Evolutionary conservation across 1,140 invertebrate species (phyloP), one percentile per base, ranked within the genome.

Genomic region (Stratiolaelaps scimitus): DNA sequence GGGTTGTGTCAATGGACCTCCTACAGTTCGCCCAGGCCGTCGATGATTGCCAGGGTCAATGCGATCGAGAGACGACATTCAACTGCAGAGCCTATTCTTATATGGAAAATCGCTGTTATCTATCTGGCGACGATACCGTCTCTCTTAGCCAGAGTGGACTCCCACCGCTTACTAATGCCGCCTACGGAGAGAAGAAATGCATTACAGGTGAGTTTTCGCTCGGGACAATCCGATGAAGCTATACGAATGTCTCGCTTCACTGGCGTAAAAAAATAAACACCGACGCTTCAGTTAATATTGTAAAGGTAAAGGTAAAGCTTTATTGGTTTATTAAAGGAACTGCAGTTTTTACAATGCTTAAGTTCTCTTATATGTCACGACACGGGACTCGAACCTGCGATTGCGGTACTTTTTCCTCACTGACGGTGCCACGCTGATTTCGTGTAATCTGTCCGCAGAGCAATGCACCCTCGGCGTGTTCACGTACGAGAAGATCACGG

Each of bases 401-500:
- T 64, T 1, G 7, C 29, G 19, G 15, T 30, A 13, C 7, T 29
- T 40, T 26, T 34, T 19, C n/a, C n/a, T n/a, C n/a, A n/a, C n/a
- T n/a, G n/a, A n/a, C n/a, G n/a, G n/a, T n/a, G n/a, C n/a, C n/a
- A n/a, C n/a, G n/a, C n/a, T n/a, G n/a, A n/a, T n/a, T n/a, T n/a
- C n/a, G n/a, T n/a, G n/a, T n/a, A n/a, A n/a, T n/a, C n/a, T n/a
- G n/a, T n/a, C n/a, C n/a, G n/a, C n/a, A 77, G 75, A 76, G 69
- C 73, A 77, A 68, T 77, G 76, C 66, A 77, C 78, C 56, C 75
- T 76, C 19, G 78, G 78, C 7, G 72, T 77, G 7, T 78, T 79
- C 67, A 79, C 78, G 1, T 80, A 77, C 68, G 78, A 80, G 66
- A 80, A 79, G 65, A 75, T 80, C 10, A 79, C 76, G 1, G 77